These are phyloP conservation scores for Rhinichthys osculus DNA, from an alignment of 2,797 vertebrate genomes.

Conservation along the genomic window DNA sequence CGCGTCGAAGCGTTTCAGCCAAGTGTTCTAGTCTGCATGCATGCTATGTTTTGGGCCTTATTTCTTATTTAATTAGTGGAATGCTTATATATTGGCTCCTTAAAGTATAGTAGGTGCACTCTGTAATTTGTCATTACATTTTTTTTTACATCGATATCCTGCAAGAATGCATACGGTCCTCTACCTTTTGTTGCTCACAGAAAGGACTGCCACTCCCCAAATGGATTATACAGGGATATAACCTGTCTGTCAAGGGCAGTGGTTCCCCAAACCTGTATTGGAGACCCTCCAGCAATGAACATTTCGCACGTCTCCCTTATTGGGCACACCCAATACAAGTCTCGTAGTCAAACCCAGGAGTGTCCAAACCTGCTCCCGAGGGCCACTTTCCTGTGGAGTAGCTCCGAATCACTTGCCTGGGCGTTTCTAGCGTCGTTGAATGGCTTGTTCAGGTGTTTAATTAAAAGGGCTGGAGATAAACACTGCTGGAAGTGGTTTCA, in stretches of 20 bases:
- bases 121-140: background rate
- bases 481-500: background rate
- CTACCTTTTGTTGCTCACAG: background rate
- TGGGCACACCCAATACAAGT: background rate
- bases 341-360: background rate
- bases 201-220: background rate
- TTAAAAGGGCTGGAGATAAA: background rate
- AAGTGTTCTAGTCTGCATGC: too few species aligned
- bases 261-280: background rate
- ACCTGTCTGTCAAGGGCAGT: background rate
- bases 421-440: background rate
- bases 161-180: too few species aligned
- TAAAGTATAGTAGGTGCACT: background rate
- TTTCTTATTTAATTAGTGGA: background rate
- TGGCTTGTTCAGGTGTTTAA: background rate
- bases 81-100: background rate
- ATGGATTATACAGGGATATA: background rate
- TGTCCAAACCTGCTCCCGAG: background rate
- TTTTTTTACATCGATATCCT: background rate
- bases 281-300: background rate
- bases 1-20: too few species aligned
- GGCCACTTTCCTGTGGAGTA: background rate
- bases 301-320: background rate
- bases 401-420: background rate
- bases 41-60: background rate